Conservation (phyloP, 2,888 invertebrate genomes). For the Caenorhabditis zanzibari region DNA sequence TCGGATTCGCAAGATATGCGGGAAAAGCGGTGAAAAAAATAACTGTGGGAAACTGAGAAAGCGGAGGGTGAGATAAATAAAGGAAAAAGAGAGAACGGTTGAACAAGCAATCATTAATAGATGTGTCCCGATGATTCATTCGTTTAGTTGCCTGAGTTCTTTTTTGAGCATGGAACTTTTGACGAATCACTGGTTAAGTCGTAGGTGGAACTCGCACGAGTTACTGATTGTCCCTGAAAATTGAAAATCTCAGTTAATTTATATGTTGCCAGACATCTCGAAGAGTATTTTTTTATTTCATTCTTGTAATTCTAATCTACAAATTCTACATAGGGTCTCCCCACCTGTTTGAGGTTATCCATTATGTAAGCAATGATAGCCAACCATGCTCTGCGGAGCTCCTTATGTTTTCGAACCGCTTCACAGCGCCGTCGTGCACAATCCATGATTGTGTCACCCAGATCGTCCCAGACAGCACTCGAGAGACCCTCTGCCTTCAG, state of each 20-base stretch:
- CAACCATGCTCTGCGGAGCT: constrained; percentile 80
- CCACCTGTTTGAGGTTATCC: constrained; percentile 79
- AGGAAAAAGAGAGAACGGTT: background rate
- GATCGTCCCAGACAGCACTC: constrained; percentile 79
- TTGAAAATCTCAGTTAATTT: background rate
- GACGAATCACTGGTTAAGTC: constrained; percentile 64
- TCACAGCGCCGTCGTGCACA: constrained; percentile 76
- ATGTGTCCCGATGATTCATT: constrained; percentile 15
- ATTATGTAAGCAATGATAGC: constrained; percentile 80
- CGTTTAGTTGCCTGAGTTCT: constrained; percentile 53
- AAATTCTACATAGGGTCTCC: background rate
- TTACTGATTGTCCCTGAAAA: constrained; percentile 74
- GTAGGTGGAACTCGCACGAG: constrained; percentile 71
- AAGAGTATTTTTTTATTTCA: too few species aligned
- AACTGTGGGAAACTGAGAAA: constrained; percentile 8
- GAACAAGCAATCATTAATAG: constrained; percentile 18
- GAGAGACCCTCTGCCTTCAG: constrained; percentile 76
- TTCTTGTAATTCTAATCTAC: background rate
- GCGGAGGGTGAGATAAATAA: background rate
- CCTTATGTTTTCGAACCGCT: constrained; percentile 79
- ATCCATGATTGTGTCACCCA: constrained; percentile 79
- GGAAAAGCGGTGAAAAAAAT: constrained; percentile 23
- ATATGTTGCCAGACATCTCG: background rate
- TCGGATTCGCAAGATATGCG: constrained; percentile 46
- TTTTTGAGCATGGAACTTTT: constrained; percentile 55